Evolutionary conservation across 1,140 invertebrate genomes (phyloP).

Genomic region (Neuroterus valhalla): DNA sequence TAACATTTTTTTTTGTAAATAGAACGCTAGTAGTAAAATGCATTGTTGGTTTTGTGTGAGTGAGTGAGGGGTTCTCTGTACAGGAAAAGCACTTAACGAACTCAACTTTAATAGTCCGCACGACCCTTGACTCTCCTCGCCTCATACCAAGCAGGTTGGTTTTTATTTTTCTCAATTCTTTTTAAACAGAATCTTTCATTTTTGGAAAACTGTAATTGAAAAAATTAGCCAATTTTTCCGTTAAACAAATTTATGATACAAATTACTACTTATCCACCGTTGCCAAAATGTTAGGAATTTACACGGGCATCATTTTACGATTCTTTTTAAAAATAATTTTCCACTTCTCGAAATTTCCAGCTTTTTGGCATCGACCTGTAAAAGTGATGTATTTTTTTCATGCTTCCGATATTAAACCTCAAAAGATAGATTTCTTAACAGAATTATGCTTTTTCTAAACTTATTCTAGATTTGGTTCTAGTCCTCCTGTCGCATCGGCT

Average conservation of each 20-base stretch:
- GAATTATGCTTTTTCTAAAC: too few relatives aligned
- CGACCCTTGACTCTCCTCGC: slow-evolving; percentile 72
- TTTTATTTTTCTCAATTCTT: slow-evolving; percentile 56
- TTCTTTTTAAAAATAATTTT: too few relatives aligned
- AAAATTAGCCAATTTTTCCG: not conserved
- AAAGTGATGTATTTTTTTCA: too few relatives aligned
- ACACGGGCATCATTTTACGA: too few relatives aligned
- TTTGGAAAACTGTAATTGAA: not conserved
- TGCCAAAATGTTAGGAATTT: too few relatives aligned
- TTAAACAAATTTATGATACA: not conserved
- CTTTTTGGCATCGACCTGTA: too few relatives aligned
- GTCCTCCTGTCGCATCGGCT: too few relatives aligned
- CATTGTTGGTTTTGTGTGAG: slow-evolving; percentile 66
- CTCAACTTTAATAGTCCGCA: slow-evolving; percentile 69
- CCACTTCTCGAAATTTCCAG: too few relatives aligned
- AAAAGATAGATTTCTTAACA: too few relatives aligned
- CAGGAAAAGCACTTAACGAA: slow-evolving; percentile 74
- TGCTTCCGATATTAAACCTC: too few relatives aligned
- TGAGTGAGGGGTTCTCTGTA: slow-evolving; percentile 73
- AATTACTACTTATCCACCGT: too few relatives aligned
- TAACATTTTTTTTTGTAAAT: not conserved
- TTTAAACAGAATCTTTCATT: slow-evolving; percentile 33
- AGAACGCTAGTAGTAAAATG: not conserved
- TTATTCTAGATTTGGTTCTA: too few relatives aligned
- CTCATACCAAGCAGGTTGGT: slow-evolving; percentile 72